Conservation (phyloP, 2,888 invertebrate genomes). For the Papilio demoleus region DNA sequence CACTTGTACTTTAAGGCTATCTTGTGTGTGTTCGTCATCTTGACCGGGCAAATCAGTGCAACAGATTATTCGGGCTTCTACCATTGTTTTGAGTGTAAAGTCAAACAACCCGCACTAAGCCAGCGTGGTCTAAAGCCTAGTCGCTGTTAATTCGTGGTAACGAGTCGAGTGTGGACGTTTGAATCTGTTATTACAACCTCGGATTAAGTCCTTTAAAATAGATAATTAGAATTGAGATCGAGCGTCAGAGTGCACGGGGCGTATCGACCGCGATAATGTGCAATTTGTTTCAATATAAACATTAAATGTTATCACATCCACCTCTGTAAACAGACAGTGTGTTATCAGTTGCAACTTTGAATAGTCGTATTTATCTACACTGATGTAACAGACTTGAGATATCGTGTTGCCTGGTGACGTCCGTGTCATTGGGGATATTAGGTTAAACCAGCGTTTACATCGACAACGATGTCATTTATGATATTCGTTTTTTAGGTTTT, state of each 20-base stretch:
- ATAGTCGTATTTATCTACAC: slow-evolving; percentile 45
- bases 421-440: slow-evolving; percentile 42
- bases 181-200: no score
- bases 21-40: no score
- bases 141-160: no score
- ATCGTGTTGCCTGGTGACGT: slow-evolving; percentile 42
- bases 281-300: slow-evolving; percentile 56
- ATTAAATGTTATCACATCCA: slow-evolving; percentile 60
- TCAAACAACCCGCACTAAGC: no score
- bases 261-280: slow-evolving; percentile 45
- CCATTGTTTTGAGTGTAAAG: no score
- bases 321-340: slow-evolving; percentile 53
- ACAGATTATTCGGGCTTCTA: no score
- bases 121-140: no score
- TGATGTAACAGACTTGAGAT: slow-evolving; percentile 41
- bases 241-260: slow-evolving; percentile 8
- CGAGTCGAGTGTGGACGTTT: no score
- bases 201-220: slow-evolving; percentile 26
- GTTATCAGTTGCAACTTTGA: slow-evolving; percentile 58
- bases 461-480: no score
- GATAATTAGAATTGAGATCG: slow-evolving; percentile 20
- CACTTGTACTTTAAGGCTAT: no score
- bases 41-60: no score
- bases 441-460: slow-evolving; percentile 8
- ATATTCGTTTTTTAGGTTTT: no score